Base-by-base conservation (phyloP, 2,888 invertebrate genomes). In the Lasioglossum villosulum region DNA sequence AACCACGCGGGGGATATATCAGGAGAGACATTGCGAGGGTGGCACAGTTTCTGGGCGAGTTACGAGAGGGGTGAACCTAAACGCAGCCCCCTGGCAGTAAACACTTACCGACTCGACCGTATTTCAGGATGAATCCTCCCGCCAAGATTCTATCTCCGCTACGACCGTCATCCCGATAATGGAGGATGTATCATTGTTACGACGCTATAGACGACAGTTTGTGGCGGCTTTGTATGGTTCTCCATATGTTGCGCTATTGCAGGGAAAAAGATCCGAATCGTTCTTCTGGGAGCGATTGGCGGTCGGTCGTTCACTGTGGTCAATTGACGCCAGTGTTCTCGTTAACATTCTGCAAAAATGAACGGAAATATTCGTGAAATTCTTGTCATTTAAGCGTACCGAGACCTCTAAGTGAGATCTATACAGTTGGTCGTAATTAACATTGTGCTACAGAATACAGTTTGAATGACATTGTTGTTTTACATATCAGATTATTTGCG, bases 31-130 rank as follows among this genome's bases (percentile, higher is more conserved):
- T 37, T 59, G 39, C 79, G 85, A 85, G 89, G 89, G 90, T 87
- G 82, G 84, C 83, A 89, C 78, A 80, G 82, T 87, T 90, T 86
- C 87, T 59, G 37, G 34, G 39, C 27, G 71, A 88, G 84, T 86
- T 84, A 78, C 82, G 86, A 82, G 84, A 80, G 81, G 88, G 89
- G 84, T 83, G 84, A 76, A 52, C 14, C 70, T 14, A 14, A 70
- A 70, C 39, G 39, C 87, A 87, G 82, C 88, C 87, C 88, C 82
- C 74, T 79, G 81, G 90, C 90, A 88, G 89, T 91, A 93, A 93
- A 93, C 93, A 92, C 93, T 93, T 91, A 91, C 86, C 80, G 80
- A 73, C 85, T 71, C 80, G 83, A 81, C 82, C 87, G 84, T 92
- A 93, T 91, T 92, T 92, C 80, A 87, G 83, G 68, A 76, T 77